Evolutionary conservation across 2,888 invertebrate species (phyloP).

Genomic region (Amblyjoppa proteus): DNA sequence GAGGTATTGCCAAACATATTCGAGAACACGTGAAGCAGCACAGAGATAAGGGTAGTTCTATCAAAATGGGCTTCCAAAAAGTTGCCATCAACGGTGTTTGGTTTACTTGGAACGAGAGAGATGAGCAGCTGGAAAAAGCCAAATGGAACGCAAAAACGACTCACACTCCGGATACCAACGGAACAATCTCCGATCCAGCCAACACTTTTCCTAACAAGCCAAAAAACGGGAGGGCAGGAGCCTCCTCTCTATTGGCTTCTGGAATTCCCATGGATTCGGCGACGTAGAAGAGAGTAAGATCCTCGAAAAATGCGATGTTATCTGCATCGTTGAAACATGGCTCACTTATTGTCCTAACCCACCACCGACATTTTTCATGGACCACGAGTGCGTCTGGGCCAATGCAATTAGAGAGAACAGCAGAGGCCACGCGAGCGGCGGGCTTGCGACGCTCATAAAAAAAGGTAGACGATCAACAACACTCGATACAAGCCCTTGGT

Average conservation of each 20-base stretch:
- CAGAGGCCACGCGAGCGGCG: not conserved
- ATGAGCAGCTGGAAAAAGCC: not conserved
- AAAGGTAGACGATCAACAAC: not conserved
- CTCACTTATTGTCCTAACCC: not conserved
- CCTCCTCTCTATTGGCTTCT: not conserved
- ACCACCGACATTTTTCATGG: not conserved
- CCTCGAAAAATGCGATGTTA: not conserved
- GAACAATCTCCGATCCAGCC: not conserved
- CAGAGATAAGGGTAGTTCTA: not conserved
- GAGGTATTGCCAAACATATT: not conserved
- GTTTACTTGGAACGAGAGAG: not conserved
- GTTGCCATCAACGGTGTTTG: conserved; percentile 1
- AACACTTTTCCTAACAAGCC: not conserved
- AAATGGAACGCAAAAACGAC: not conserved
- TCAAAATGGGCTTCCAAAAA: conserved; percentile 16
- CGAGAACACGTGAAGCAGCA: not conserved
- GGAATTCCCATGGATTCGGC: not conserved
- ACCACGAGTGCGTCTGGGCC: not conserved
- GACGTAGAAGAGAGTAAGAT: not conserved
- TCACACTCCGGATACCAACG: not conserved
- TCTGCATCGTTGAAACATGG: not conserved
- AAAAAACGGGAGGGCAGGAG: conserved; percentile 9
- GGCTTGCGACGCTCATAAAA: not conserved
- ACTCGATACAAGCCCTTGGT: not conserved
- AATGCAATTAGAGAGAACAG: not conserved